Evolutionary conservation across 2,888 invertebrate genomes (phyloP), one percentile per base, ranked within the genome.

Genomic region (Eubasilissa splendida): DNA sequence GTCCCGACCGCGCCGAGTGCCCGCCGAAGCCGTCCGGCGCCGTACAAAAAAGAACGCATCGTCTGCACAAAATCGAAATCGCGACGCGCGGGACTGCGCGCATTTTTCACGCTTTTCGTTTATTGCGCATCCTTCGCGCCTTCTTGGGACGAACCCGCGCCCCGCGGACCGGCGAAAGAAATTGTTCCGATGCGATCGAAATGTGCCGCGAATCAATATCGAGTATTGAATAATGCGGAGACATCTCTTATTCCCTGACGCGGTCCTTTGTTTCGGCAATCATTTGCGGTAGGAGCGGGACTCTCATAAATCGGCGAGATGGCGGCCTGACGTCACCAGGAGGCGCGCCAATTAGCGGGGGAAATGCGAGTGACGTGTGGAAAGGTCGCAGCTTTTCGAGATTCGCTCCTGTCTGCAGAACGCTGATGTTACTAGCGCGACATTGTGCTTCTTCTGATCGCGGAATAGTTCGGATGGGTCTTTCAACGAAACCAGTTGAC

Each of bases 191-290:
- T 76, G 76, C 76, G 76, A 76, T 76, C 65, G 54, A 76, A 76
- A 76, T 76, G 76, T 54, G 53, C 76, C 65, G 60, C 76, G 76
- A 76, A 65, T 66, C 76, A 53, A 76, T 76, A 76, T 76, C 65
- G 63, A 42, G 65, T 58, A 59, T 59, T 58, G 65, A 76, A 58
- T 73, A 56, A 33, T 56, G 71, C 56, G 71, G 56, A 54, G 56
- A 56, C 33, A 22, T 56, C 42, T 11, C 42, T 22, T n/a, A 22
- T 60, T 60, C 14, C 60, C 8, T n/a, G 60, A n/a, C n/a, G 22
- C 2, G n/a, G n/a, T 58, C 63, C 63, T 11, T 42, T 42, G 63
- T 31, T 63, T 12, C 63, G 33, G 63, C 63, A 63, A 42, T 63
- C 63, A 63, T 63, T 63, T 63, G 31, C 33, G 63, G 31, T 22